A percentile compares a stretch with the other conserved stretches of the same genome.
These are phyloP conservation scores for Keiferia lycopersicella DNA, from an alignment of 2,888 invertebrate genomes.

Conservation along the genomic window DNA sequence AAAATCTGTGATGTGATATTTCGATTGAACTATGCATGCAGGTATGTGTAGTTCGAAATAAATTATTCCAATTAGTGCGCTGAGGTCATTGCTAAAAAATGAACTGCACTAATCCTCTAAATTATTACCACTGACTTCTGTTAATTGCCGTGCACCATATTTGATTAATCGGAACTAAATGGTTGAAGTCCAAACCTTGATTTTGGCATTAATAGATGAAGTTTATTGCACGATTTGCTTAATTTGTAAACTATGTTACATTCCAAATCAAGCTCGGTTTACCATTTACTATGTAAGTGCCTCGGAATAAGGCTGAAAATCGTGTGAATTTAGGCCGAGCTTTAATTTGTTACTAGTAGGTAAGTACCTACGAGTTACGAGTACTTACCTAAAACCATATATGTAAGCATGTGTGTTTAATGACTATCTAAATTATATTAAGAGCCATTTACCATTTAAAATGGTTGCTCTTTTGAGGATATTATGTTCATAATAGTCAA, in stretches of 20 bases:
- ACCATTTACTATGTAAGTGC: neutral
- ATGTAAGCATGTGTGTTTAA: neutral
- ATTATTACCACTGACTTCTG: neutral
- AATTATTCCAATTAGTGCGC: too few species aligned
- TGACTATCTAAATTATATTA: constrained; percentile 16
- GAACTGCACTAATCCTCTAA: neutral
- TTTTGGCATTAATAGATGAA: constrained; percentile 12
- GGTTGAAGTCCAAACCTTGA: neutral
- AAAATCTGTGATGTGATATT: too few species aligned
- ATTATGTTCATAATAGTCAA: constrained; percentile 13
- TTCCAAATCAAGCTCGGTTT: neutral
- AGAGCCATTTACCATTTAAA: constrained; percentile 9
- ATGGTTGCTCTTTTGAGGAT: constrained; percentile 6
- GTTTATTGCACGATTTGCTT: constrained; percentile 4
- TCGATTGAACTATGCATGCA: too few species aligned
- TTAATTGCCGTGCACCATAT: neutral
- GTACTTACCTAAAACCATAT: constrained; percentile 10
- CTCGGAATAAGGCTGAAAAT: neutral
- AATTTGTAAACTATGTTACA: constrained; percentile 9
- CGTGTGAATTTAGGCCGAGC: neutral
- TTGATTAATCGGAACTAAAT: constrained; percentile 6
- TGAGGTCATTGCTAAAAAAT: too few species aligned
- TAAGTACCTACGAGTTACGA: too few species aligned
- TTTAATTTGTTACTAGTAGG: neutral
- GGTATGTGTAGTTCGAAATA: too few species aligned